These are phyloP conservation scores for Coremacera marginata DNA, from an alignment of 2,888 invertebrate species.

Conservation along the genomic window DNA sequence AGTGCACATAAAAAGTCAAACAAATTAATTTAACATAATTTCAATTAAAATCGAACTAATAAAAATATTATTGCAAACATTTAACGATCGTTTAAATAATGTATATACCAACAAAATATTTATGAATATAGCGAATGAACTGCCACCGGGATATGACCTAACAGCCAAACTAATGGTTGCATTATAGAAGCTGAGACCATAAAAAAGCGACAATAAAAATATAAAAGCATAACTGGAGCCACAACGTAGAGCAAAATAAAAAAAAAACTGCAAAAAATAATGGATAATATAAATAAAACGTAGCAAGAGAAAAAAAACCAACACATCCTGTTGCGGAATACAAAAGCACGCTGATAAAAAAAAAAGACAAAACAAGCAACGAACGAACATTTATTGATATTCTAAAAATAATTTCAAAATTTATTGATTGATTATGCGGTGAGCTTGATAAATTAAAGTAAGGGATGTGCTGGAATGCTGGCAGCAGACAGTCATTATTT, in stretches of 20 bases:
- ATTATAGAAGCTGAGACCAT: background rate
- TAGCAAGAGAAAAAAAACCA: constrained; percentile 26
- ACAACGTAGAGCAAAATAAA: too few species aligned
- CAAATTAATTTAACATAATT: background rate
- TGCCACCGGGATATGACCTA: background rate
- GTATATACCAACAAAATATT: background rate
- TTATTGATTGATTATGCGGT: constrained; percentile 34
- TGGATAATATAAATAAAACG: constrained; percentile 18
- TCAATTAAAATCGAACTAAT: background rate
- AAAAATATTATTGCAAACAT: background rate
- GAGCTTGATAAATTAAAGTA: constrained; percentile 27
- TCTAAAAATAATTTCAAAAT: constrained; percentile 35
- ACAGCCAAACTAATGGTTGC: background rate
- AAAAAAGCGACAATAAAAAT: background rate
- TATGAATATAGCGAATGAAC: background rate
- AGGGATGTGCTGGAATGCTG: background rate
- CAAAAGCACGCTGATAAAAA: constrained; percentile 27
- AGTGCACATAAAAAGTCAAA: too few species aligned
- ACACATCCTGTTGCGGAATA: background rate
- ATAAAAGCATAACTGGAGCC: background rate
- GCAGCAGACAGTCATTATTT: constrained; percentile 28
- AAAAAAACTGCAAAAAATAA: background rate
- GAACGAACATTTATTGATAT: constrained; percentile 21
- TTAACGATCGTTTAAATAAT: background rate
- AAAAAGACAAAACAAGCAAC: constrained; percentile 34